These are phyloP conservation scores for Psilanteris sp. DNA, from an alignment of 1,140 invertebrate species.

Conservation along the genomic window DNA sequence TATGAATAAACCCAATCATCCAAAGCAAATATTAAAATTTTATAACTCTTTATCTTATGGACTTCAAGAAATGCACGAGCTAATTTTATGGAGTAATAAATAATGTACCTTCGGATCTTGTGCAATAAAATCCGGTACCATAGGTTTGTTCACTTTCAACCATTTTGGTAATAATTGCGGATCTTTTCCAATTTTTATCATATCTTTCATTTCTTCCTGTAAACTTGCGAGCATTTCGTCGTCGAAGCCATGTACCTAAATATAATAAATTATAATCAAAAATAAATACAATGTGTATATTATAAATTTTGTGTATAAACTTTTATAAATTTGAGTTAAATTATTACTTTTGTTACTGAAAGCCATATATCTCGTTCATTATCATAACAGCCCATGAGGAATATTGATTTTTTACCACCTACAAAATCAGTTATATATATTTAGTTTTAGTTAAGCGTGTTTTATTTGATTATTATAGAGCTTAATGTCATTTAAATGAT, in stretches of 20 bases:
- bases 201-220: slow-evolving; percentile 85
- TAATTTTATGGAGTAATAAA: slow-evolving; percentile 19
- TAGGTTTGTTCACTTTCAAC: slow-evolving; percentile 89
- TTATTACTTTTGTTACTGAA: slow-evolving; percentile 88
- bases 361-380: slow-evolving; percentile 85
- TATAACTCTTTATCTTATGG: background rate
- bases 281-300: slow-evolving; percentile 11
- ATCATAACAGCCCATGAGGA: slow-evolving; percentile 95
- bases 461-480: no score
- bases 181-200: slow-evolving; percentile 91
- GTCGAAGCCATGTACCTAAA: slow-evolving; percentile 85
- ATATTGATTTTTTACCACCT: slow-evolving; percentile 95
- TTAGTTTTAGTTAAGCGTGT: no score
- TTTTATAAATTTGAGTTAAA: background rate
- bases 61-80: background rate
- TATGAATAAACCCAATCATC: background rate
- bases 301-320: background rate
- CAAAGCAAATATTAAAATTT: no score
- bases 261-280: slow-evolving; percentile 6
- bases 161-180: slow-evolving; percentile 85
- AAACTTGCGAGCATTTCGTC: slow-evolving; percentile 89
- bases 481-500: no score
- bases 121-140: slow-evolving; percentile 94
- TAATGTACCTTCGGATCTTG: slow-evolving; percentile 85
- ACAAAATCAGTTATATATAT: background rate